Conservation (phyloP, 2,113 vertebrate species). For the Entosphenus tridentatus region DNA sequence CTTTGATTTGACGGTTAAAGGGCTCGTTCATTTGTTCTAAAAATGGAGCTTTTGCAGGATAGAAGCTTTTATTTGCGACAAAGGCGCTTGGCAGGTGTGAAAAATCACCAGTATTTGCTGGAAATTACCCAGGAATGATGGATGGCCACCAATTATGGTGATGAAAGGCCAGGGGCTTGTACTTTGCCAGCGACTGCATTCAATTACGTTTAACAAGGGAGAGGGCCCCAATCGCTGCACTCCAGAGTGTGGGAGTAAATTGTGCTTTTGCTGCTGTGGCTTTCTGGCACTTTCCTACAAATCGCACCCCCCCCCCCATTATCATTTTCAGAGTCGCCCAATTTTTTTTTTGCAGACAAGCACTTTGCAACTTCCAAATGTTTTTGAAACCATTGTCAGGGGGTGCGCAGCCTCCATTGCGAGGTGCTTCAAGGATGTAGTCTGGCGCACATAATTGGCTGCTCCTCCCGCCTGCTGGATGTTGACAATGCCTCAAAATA, state of each 20-base stretch:
- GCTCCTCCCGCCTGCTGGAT: too few relatives aligned
- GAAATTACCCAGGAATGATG: slow-evolving; percentile 3
- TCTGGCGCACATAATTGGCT: too few relatives aligned
- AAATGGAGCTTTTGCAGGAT: too few relatives aligned
- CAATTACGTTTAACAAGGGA: slow-evolving; percentile 5
- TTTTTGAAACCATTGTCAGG: too few relatives aligned
- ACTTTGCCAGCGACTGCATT: slow-evolving; percentile 5
- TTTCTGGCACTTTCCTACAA: slow-evolving; percentile 4
- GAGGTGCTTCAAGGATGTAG: too few relatives aligned
- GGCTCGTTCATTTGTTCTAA: too few relatives aligned
- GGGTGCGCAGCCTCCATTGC: too few relatives aligned
- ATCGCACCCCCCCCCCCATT: neutral
- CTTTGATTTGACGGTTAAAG: too few relatives aligned
- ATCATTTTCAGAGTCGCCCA: neutral
- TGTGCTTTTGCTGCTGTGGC: neutral
- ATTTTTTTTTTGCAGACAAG: too few relatives aligned
- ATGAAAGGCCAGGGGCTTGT: neutral
- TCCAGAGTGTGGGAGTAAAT: slow-evolving; percentile 7
- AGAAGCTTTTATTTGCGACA: too few relatives aligned
- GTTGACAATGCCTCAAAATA: too few relatives aligned
- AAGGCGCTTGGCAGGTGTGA: neutral
- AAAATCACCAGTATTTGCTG: slow-evolving; percentile 5
- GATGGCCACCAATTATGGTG: slow-evolving; percentile 5
- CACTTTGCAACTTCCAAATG: too few relatives aligned
- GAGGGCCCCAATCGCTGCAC: neutral